Conservation (phyloP, 2,888 invertebrate species). For the Andricus quercusramuli region DNA sequence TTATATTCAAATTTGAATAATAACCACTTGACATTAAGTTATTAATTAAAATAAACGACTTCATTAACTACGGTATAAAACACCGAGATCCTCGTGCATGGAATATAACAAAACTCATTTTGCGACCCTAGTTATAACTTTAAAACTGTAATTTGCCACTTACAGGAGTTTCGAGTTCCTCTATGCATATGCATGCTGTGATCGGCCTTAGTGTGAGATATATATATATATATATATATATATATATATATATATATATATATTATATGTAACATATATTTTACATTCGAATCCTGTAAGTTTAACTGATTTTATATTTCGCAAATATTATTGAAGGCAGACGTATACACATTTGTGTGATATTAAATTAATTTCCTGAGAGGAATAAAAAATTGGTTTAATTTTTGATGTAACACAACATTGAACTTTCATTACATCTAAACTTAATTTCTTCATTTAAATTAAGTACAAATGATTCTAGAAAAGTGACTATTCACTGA, state of each 20-base stretch:
- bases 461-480: too few relatives aligned
- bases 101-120: conserved; percentile 41
- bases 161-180: conserved; percentile 28
- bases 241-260: too few relatives aligned
- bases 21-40: conserved; percentile 9
- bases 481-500: too few relatives aligned
- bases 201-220: conserved; percentile 1
- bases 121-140: conserved; percentile 19
- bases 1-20: not conserved
- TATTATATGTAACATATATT: not conserved
- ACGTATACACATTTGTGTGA: not conserved
- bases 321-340: not conserved
- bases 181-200: conserved; percentile 11
- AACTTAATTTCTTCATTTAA: too few relatives aligned
- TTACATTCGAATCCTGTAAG: not conserved
- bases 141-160: conserved; percentile 39
- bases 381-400: too few relatives aligned
- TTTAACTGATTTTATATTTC: not conserved
- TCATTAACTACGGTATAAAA: conserved; percentile 33
- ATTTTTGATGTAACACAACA: too few relatives aligned
- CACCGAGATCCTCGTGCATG: conserved; percentile 26
- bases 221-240: too few relatives aligned
- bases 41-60: conserved; percentile 36
- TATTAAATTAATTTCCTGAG: too few relatives aligned
- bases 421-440: too few relatives aligned